Evolutionary conservation across 2,797 vertebrate genomes (phyloP).

Genomic region (Atherinosoma microstoma): DNA sequence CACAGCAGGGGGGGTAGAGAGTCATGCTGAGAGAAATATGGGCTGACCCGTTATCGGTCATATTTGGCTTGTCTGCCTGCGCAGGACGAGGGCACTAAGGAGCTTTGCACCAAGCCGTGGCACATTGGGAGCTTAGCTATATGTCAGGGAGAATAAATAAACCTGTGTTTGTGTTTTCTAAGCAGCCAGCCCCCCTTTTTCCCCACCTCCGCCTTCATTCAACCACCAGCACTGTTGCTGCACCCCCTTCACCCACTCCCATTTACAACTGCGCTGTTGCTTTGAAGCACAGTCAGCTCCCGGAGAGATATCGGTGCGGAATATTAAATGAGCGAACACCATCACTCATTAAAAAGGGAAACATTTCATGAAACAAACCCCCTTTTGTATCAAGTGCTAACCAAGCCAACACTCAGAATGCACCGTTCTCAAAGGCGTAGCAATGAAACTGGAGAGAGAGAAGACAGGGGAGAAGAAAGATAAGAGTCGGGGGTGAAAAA

Average conservation of each 20-base stretch:
- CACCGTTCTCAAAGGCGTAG: conserved; percentile 56
- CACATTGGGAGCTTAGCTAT: conserved; percentile 68
- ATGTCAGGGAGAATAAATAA: conserved; percentile 80
- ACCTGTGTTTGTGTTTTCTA: conserved; percentile 79
- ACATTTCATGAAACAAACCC: conserved; percentile 79
- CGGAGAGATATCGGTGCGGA: conserved; percentile 71
- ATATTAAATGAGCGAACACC: conserved; percentile 82
- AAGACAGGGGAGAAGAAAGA: conserved; percentile 11
- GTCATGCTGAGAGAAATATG: conserved; percentile 31
- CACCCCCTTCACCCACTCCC: conserved; percentile 42
- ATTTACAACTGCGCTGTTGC: conserved; percentile 73
- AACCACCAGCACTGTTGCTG: conserved; percentile 11
- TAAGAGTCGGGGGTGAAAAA: not conserved
- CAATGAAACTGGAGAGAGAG: conserved; percentile 30
- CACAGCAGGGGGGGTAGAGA: conserved; percentile 1
- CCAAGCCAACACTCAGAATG: conserved; percentile 45
- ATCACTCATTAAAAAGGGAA: conserved; percentile 83
- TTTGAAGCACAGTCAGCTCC: conserved; percentile 77
- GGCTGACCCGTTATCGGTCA: conserved; percentile 68
- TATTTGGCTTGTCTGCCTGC: conserved; percentile 57
- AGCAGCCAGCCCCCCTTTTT: conserved; percentile 25
- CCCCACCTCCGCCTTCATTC: conserved; percentile 8
- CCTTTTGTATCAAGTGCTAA: conserved; percentile 72
- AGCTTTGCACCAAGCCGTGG: conserved; percentile 70
- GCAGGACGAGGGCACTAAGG: conserved; percentile 68